These are phyloP conservation scores for Palloptera scutellata DNA, from an alignment of 2,888 invertebrate genomes.

Conservation along the genomic window DNA sequence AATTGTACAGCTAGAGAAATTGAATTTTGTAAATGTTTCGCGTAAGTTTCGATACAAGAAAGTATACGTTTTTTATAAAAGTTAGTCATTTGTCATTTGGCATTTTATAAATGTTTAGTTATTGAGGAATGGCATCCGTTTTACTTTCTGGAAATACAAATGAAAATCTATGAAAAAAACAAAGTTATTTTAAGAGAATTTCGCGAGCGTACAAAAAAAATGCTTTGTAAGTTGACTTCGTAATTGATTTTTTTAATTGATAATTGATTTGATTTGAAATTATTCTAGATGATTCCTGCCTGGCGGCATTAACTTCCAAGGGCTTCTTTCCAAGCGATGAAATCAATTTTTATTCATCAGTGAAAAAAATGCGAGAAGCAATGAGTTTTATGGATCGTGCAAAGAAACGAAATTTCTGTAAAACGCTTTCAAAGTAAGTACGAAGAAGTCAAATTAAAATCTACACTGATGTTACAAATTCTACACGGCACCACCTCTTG, in stretches of 20 bases:
- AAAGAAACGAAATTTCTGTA: conserved; percentile 82
- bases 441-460: background rate
- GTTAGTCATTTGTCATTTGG: background rate
- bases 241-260: too few species aligned
- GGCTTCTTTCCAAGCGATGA: conserved; percentile 83
- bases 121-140: conserved; percentile 69
- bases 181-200: conserved; percentile 64
- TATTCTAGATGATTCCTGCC: conserved; percentile 70
- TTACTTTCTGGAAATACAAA: conserved; percentile 76
- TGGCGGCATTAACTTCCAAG: conserved; percentile 75
- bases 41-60: conserved; percentile 44
- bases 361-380: conserved; percentile 72
- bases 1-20: conserved; percentile 71
- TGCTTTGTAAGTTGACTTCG: conserved; percentile 67
- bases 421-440: conserved; percentile 76
- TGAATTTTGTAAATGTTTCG: conserved; percentile 71
- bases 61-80: too few species aligned
- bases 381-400: conserved; percentile 90
- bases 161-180: conserved; percentile 59
- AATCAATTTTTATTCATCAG: conserved; percentile 63
- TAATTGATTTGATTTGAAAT: background rate
- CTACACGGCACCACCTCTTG: too few species aligned
- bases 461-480: too few species aligned
- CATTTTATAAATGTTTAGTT: conserved; percentile 36
- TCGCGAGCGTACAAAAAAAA: conserved; percentile 67